Base-by-base conservation (phyloP, 1,140 invertebrate genomes). In the Amyelois transitella region DNA sequence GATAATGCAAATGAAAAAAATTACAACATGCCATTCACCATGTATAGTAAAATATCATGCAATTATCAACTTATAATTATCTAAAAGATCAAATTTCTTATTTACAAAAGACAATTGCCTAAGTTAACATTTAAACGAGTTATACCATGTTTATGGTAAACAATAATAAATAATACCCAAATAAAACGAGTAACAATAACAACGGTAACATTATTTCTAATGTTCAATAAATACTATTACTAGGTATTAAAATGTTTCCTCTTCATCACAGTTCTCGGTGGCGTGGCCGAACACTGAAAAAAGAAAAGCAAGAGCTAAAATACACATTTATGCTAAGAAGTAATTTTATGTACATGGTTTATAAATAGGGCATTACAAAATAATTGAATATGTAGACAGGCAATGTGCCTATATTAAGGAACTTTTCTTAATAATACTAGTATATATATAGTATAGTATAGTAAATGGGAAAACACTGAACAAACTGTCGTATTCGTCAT, bases 211-310 rank as follows among this genome's bases (percentile, higher is more conserved):
- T 75, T 81, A 79, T 64, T 65, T 66, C 77, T 77, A 72, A 74
- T 59, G 45, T 68, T 69, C 56, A 80, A 77, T 75, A 77, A 78
- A 83, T 75, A 77, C 54, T 25, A 64, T 17, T 19, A n/a, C n/a
- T n/a, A n/a, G n/a, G 4, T 20, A 55, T 78, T 86, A 96, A 89
- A 93, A 96, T 53, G 94, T 95, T 89, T 96, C 93, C 72, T 92
- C 93, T 81, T 94, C 94, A 85, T 94, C 92, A 88, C 95, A 96
- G 69, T 95, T 91, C 60, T 90, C 90, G 14, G 94, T 94, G 66
- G 91, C 91, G 77, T 96, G 95, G 6, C 94, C 95, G 87, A 96
- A 96, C 56, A 92, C 94, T 95, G 89, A 25, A 88, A 90, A 58
- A 69, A 69, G 65, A 66, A 66, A 62, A 62, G 63, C 8, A 48